phyloP scores from a whole-genome alignment of 2,113 vertebrate genomes.

The Oryzias woworae region DNA sequence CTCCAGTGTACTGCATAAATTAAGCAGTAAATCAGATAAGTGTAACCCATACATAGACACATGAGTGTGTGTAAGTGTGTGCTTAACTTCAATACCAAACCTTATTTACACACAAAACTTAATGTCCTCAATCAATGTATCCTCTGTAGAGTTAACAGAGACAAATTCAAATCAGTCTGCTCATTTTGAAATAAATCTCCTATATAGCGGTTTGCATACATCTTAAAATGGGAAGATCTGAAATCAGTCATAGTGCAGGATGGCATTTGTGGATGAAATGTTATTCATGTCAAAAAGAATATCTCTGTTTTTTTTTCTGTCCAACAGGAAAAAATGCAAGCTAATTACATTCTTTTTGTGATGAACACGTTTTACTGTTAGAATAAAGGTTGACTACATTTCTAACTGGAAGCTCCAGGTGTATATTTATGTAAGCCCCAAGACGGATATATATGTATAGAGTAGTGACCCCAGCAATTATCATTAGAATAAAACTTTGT shows the following conservation, averaged over 20 bases:
- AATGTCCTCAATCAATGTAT: constrained; percentile 9
- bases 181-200: constrained; percentile 13
- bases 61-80: not conserved
- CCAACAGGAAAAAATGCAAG: too few species aligned
- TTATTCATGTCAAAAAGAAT: constrained; percentile 17
- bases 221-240: too few species aligned
- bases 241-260: constrained; percentile 13
- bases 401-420: too few species aligned
- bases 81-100: constrained; percentile 20
- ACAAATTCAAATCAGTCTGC: constrained; percentile 34
- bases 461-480: too few species aligned
- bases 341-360: too few species aligned
- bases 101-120: constrained; percentile 9
- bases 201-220: too few species aligned
- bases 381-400: too few species aligned
- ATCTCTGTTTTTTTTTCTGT: too few species aligned
- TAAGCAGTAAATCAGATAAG: constrained; percentile 64
- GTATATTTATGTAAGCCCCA: too few species aligned
- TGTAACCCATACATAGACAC: constrained; percentile 20
- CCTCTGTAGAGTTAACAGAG: constrained; percentile 25
- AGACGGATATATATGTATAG: too few species aligned
- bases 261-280: constrained; percentile 34
- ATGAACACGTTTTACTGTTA: too few species aligned
- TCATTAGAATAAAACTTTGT: too few species aligned
- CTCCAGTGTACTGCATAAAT: constrained; percentile 50